These are phyloP conservation scores for Platypus cylindrus DNA, from an alignment of 2,888 invertebrate genomes.

Conservation along the genomic window DNA sequence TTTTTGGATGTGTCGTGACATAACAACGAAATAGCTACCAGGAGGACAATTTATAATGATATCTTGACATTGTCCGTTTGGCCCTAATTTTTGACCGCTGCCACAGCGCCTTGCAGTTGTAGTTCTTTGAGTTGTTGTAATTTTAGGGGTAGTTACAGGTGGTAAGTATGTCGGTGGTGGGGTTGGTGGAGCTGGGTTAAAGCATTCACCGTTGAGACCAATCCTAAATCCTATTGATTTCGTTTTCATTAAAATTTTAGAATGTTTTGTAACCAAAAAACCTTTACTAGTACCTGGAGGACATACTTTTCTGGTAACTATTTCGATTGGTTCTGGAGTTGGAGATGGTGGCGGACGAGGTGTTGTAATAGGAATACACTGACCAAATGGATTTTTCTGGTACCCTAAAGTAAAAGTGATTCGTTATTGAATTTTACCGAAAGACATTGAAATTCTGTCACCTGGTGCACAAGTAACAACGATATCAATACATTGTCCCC, in stretches of 20 bases:
- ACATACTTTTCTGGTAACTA: too few relatives aligned
- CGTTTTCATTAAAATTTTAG: not conserved
- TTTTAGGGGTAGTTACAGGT: too few relatives aligned
- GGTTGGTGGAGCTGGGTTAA: not conserved
- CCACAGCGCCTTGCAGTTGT: not conserved
- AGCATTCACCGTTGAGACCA: too few relatives aligned
- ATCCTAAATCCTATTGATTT: not conserved
- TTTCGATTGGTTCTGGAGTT: too few relatives aligned
- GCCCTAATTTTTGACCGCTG: too few relatives aligned
- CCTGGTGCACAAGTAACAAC: not conserved
- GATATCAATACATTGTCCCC: not conserved
- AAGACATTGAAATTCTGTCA: conserved; percentile 1
- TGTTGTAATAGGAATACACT: not conserved
- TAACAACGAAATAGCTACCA: too few relatives aligned
- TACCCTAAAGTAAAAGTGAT: not conserved
- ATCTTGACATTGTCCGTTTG: too few relatives aligned
- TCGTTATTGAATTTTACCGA: not conserved
- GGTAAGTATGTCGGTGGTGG: not conserved
- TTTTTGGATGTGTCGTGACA: too few relatives aligned
- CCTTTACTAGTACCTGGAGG: not conserved
- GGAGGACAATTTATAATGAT: too few relatives aligned
- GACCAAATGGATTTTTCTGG: not conserved
- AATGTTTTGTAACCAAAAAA: not conserved
- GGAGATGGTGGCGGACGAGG: too few relatives aligned
- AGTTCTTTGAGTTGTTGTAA: too few relatives aligned